These are phyloP conservation scores for Oryctes rhinoceros DNA, from an alignment of 1,140 invertebrate species.

Conservation along the genomic window DNA sequence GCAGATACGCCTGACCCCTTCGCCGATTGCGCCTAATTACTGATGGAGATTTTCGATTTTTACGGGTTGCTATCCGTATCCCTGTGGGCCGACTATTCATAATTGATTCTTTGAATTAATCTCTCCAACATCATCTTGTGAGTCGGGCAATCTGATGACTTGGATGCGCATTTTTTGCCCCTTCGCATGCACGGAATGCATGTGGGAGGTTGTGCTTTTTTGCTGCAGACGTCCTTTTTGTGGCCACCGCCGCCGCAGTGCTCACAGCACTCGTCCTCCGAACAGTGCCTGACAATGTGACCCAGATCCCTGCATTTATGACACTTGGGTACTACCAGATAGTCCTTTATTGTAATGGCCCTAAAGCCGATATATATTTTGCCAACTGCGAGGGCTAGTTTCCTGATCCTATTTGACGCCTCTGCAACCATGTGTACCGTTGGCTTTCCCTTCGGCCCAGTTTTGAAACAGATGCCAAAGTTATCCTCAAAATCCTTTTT, in stretches of 20 bases:
- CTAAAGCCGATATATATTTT: background rate
- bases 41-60: background rate
- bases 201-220: background rate
- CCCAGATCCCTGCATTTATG: conserved; percentile 23
- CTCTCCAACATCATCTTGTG: conserved; percentile 6
- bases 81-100: conserved; percentile 16
- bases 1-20: too few relatives aligned
- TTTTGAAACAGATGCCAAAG: background rate
- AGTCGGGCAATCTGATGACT: background rate
- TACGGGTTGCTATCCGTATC: too few relatives aligned
- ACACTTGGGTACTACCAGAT: background rate
- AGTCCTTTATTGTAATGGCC: background rate
- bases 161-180: background rate
- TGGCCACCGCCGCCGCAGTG: background rate
- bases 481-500: background rate
- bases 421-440: background rate
- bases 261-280: background rate
- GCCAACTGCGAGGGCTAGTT: too few relatives aligned
- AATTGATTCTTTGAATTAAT: conserved; percentile 8
- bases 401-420: background rate
- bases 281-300: conserved; percentile 21
- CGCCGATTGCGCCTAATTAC: too few relatives aligned
- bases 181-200: background rate
- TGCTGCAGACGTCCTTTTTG: background rate
- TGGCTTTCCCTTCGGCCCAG: background rate